A percentile compares a stretch with the other conserved stretches of the same genome.
Evolutionary conservation across 2,113 vertebrate genomes (phyloP).

Genomic region (Vicugna pacos): DNA sequence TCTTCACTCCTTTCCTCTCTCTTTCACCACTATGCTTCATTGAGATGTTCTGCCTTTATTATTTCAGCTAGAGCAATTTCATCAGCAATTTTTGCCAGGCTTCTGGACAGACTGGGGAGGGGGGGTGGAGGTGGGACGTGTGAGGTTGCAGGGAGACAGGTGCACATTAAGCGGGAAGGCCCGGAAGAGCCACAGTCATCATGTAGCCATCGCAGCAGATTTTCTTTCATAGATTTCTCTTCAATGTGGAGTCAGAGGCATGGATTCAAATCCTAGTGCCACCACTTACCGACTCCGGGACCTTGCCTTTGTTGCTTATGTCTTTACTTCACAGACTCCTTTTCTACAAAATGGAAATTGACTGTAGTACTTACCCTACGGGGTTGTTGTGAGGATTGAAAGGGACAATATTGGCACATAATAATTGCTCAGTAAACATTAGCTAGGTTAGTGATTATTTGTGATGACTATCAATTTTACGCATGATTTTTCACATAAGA

Average conservation of each 20-base stretch:
- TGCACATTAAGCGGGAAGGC: background rate
- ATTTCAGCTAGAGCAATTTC: background rate
- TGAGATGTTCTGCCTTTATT: background rate
- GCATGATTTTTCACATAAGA: constrained; percentile 16
- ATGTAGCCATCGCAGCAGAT: background rate
- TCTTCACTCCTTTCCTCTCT: background rate
- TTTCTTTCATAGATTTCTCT: background rate
- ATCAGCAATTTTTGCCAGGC: background rate
- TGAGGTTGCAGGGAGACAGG: background rate
- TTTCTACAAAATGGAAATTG: background rate
- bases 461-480: constrained; percentile 12
- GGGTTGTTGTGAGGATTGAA: background rate
- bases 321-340: constrained; percentile 16
- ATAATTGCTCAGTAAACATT: constrained; percentile 59
- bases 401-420: background rate
- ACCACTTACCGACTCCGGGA: background rate
- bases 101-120: background rate
- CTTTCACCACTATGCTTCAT: background rate
- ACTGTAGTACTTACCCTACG: background rate
- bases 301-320: background rate
- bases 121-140: background rate
- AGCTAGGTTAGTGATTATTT: background rate
- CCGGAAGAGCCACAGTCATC: background rate
- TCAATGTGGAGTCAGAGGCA: background rate
- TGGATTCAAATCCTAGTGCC: background rate